Base-by-base conservation (phyloP, 2,888 invertebrate genomes). In the Carabus problematicus region DNA sequence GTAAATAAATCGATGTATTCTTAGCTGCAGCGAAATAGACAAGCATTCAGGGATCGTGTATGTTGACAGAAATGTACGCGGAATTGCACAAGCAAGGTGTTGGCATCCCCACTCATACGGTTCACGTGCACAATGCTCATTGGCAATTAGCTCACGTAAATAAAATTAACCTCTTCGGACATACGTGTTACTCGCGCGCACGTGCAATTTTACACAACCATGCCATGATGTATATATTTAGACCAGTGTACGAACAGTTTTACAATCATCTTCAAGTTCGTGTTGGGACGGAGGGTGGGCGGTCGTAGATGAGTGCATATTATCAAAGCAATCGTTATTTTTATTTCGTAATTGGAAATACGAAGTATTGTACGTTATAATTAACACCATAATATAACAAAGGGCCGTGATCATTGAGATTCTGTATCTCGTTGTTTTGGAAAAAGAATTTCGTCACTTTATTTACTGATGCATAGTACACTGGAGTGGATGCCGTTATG, bases 311-410 rank as follows among this genome's bases (percentile, higher is more conserved):
- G 45, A 42, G 12, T 3, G 12, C 12, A n/a, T 45, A 11, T 63
- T 63, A 63, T 63, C 63, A 62, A 62, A 62, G 62, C 40, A 49
- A 62, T 40, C 29, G 63, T 11, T 63, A 54, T 63, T 52, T 52
- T 63, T 63, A 52, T 63, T 63, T 63, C 63, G 63, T 54, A 40
- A 63, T 63, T 47, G 63, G 54, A 49, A 63, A 52, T 52, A 63
- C 16, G 63, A 63, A 63, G 52, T 63, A 63, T 63, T 54, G 49
- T 52, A 63, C 49, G 54, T 11, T 41, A 49, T 63, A 63, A 63
- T 63, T 63, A 63, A 63, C 63, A 63, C 52, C 40, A 52, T 16
- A 49, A 19, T 29, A 49, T 41, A 39, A 63, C 63, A 63, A 63
- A 61, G 42, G 63, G 14, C 18, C 61, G 49, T 18, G 29, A 29